Base-by-base conservation (phyloP, 2,113 vertebrate genomes). In the Romanogobio albipinnatus region DNA sequence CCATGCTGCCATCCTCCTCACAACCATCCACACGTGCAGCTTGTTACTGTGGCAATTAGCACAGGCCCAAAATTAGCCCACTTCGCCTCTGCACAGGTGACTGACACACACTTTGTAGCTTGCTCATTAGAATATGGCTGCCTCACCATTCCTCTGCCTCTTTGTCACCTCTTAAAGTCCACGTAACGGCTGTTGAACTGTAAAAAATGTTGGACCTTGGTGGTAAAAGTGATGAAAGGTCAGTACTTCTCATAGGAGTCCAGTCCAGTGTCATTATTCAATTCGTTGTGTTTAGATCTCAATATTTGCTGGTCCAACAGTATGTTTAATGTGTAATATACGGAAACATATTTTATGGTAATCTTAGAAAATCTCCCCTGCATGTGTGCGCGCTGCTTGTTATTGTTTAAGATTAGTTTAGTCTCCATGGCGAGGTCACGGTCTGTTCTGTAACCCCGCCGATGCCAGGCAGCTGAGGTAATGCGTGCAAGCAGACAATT, bases 41-140 rank as follows among this genome's bases (percentile, higher is more conserved):
- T 93, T 92, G 93, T 95, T 95, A 94, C 94, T 91, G 93, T 94
- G 92, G 93, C 94, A 95, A 95, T 95, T 94, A 94, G 93, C 90
- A 88, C 93, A 92, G 93, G 93, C 91, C 93, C 92, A 94, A 94
- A 51, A 94, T 95, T 94, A 95, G 93, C 91, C 92, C 91, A 92
- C 93, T 81, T 94, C 92, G 90, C 92, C 91, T 93, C 93, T 94
- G 92, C 93, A 94, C 93, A 94, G 93, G 94, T 95, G 93, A 95
- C 93, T 85, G 90, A 94, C 93, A 93, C 92, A 92, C 92, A 93
- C 92, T 93, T 92, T 91, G 93, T 92, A 93, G 93, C 93, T 93
- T 92, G 91, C 91, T 94, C 94, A 94, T 95, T 94, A 95, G 92
- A 92, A 93, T 93, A 94, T 89, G 92, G 33, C 61, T 71, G 59